Evolutionary conservation across 2,797 vertebrate species (phyloP).

Genomic region (Halcyon smyrnensis): DNA sequence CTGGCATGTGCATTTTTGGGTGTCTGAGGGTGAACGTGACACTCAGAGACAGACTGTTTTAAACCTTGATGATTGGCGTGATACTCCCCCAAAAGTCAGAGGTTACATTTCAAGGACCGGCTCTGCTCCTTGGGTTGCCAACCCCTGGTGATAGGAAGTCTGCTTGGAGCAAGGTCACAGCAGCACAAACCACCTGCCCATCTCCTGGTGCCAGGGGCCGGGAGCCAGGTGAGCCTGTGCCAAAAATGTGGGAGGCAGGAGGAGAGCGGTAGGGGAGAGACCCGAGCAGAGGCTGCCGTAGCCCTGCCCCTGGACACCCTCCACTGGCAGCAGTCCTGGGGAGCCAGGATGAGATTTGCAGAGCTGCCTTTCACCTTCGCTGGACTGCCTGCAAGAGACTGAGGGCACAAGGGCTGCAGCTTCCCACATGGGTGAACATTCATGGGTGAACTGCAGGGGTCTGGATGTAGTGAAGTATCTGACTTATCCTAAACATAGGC

Average conservation of each 20-base stretch:
- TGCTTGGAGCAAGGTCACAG: slow-evolving; percentile 74
- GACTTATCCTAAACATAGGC: neutral
- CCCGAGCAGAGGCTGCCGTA: neutral
- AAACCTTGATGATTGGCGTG: rapidly evolving
- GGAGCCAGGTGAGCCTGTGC: slow-evolving; percentile 29
- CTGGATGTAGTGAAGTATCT: neutral
- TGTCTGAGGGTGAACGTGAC: rapidly evolving
- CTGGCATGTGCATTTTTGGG: neutral
- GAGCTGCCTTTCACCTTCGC: neutral
- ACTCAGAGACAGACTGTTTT: neutral
- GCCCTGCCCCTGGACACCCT: neutral
- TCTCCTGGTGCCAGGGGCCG: neutral
- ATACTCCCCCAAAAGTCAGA: slow-evolving; percentile 7
- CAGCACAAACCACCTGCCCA: slow-evolving; percentile 64
- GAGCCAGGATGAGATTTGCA: neutral
- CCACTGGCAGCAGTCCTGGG: rapidly evolving
- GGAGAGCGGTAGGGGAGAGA: neutral
- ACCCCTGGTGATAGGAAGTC: slow-evolving; percentile 58
- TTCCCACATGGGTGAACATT: neutral
- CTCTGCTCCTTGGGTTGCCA: neutral
- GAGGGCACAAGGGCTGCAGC: neutral
- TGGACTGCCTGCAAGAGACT: neutral
- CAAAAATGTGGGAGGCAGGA: neutral
- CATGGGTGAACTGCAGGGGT: too few relatives aligned
- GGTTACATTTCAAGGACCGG: slow-evolving; percentile 35